A percentile compares a stretch with the other conserved stretches of the same genome.
phyloP scores from a whole-genome alignment of 2,797 vertebrate genomes.

The Sebastes elongatus region DNA sequence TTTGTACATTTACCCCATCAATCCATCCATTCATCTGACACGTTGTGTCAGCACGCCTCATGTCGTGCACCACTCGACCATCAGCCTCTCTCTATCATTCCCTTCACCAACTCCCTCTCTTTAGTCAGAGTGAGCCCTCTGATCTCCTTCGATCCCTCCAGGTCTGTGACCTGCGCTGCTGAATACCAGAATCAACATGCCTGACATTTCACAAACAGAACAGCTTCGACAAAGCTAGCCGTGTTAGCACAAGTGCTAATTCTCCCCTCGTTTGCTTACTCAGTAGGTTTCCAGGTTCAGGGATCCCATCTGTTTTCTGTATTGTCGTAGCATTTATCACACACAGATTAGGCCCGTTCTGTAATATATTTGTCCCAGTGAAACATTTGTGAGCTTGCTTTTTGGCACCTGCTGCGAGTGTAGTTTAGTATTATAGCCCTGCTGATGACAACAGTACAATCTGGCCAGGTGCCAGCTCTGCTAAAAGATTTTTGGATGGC shows the following conservation, averaged over 20 bases:
- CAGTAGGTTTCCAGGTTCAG: constrained; percentile 49
- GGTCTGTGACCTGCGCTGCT: constrained; percentile 50
- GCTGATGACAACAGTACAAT: constrained; percentile 53
- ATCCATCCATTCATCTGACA: constrained; percentile 27
- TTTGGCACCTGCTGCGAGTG: constrained; percentile 54
- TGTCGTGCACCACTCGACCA: not conserved
- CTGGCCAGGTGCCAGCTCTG: constrained; percentile 52
- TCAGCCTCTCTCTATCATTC: constrained; percentile 7
- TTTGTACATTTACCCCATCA: constrained; percentile 34
- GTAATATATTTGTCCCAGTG: constrained; percentile 55
- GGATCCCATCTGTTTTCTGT: constrained; percentile 68
- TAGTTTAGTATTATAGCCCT: constrained; percentile 57
- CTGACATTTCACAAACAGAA: constrained; percentile 71
- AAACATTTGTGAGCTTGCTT: constrained; percentile 59
- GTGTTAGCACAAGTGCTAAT: constrained; percentile 60
- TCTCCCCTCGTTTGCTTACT: constrained; percentile 47
- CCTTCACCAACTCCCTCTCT: constrained; percentile 6
- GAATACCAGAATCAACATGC: constrained; percentile 65
- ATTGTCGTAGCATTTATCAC: constrained; percentile 57
- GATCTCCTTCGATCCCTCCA: constrained; percentile 35
- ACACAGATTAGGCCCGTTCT: constrained; percentile 57
- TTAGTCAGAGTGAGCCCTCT: constrained; percentile 34
- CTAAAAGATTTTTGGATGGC: constrained; percentile 43
- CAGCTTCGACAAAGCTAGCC: constrained; percentile 34
- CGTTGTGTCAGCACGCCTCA: constrained; percentile 21